phyloP scores from a whole-genome alignment of 2,797 vertebrate genomes.

The Macropus fuliginosus region DNA sequence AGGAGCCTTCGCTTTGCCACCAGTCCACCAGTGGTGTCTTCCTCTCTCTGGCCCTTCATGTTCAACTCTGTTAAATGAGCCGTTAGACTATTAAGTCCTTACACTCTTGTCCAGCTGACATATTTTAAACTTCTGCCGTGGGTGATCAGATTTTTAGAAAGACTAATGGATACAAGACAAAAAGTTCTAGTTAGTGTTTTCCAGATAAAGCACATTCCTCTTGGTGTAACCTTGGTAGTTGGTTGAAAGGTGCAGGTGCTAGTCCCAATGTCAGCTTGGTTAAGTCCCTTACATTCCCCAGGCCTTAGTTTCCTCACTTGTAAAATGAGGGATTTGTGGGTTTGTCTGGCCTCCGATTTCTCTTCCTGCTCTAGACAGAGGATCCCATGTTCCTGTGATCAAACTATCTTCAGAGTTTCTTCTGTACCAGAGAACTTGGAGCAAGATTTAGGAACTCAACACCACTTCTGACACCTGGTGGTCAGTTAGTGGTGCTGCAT shows the following conservation, averaged over 20 bases:
- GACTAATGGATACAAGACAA: background rate
- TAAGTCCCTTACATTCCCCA: background rate
- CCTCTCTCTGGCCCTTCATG: background rate
- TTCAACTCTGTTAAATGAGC: background rate
- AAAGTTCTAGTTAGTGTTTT: background rate
- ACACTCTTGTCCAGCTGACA: background rate
- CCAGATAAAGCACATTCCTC: background rate
- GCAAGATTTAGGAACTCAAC: conserved; percentile 67
- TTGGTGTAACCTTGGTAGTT: background rate
- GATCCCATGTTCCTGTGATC: background rate
- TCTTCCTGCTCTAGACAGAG: background rate
- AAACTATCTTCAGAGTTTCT: background rate
- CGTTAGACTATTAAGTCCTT: background rate
- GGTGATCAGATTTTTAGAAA: background rate
- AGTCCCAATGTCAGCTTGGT: background rate
- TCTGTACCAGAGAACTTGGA: conserved; percentile 33
- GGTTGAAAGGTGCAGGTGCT: background rate
- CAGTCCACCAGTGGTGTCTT: background rate
- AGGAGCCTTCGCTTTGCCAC: background rate
- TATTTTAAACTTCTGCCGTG: background rate
- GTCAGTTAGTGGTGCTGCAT: conserved; percentile 80
- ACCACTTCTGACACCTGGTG: conserved; percentile 91
- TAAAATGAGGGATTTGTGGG: background rate
- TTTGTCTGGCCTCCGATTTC: background rate
- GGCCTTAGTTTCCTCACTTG: background rate